Percentiles rank a stretch among this genome's conserved stretches.
Evolutionary conservation across 64 coral and sea anemone genomes (phyloP).

Genomic region (Stichodactyla mertensii): DNA sequence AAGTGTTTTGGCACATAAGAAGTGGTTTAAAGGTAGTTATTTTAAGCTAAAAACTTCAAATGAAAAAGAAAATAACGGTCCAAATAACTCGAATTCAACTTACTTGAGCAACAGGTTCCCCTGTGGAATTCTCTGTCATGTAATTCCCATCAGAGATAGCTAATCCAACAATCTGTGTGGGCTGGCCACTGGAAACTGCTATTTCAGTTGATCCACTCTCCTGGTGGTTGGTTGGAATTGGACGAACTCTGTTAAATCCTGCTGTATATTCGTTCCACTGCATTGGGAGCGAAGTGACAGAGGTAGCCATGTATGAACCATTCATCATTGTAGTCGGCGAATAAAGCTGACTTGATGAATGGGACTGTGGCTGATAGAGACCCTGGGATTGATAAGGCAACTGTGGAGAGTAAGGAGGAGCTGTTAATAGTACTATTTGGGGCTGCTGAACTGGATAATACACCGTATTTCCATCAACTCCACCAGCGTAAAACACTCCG

Average conservation of each 20-base stretch:
- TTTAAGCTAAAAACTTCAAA: not conserved
- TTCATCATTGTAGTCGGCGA: slow-evolving; percentile 13
- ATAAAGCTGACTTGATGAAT: slow-evolving; percentile 48
- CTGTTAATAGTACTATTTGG: slow-evolving; percentile 67
- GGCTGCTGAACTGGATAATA: slow-evolving; percentile 76
- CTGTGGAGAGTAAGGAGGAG: slow-evolving; percentile 70
- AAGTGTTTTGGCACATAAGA: no score
- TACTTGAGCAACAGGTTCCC: slow-evolving; percentile 22
- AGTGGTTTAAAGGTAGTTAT: no score
- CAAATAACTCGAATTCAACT: not conserved
- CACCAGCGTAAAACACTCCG: slow-evolving; percentile 50
- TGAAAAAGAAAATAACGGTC: not conserved
- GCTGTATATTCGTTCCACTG: slow-evolving; percentile 19
- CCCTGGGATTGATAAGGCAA: slow-evolving; percentile 75
- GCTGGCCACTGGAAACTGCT: slow-evolving; percentile 32
- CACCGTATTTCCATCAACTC: slow-evolving; percentile 50
- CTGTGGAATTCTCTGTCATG: slow-evolving; percentile 1
- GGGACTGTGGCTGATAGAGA: slow-evolving; percentile 66
- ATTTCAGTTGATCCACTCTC: slow-evolving; percentile 44
- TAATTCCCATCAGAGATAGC: slow-evolving; percentile 62
- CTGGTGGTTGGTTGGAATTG: not conserved
- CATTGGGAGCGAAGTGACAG: slow-evolving; percentile 14
- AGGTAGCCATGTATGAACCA: slow-evolving; percentile 5
- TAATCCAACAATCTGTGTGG: slow-evolving; percentile 51
- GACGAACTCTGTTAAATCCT: slow-evolving; percentile 14